Base-by-base conservation (phyloP, 2,113 vertebrate genomes). In the Lates calcarifer region DNA sequence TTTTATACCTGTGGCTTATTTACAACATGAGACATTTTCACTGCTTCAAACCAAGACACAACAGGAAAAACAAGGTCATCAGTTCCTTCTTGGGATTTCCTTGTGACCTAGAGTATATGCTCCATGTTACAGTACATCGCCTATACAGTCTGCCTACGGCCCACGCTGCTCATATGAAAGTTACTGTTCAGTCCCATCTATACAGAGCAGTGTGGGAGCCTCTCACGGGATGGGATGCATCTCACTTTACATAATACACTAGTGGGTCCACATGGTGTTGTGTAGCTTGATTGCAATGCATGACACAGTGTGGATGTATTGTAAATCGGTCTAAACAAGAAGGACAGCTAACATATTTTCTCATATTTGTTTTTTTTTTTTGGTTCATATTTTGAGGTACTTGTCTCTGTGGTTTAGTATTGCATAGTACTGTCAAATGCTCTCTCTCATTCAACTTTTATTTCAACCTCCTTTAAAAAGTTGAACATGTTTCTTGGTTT, bases 61-160 rank as follows among this genome's bases (percentile, higher is more conserved):
- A 24, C 18, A 15, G 26, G 17, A 77, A 71, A 69, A 79, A 84
- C 53, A 82, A 49, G 56, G 31, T 55, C 41, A 74, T 55, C 6
- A 14, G 31, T 31, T 60, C 26, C 31, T 39, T 74, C 58, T 74
- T 0, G 0, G 18, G 63, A 39, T 69, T 57, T 64, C 61, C 61
- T 82, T 79, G 66, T 82, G 71, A 85, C 43, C 31, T 33, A 2
- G 15, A 51, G 33, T 43, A 12, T 24, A 69, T 22, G n/a, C 11
- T 26, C 17, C 2, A 18, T 33, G 12, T 51, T 49, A 29, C 35
- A 41, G 10, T 6, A 29, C 3, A 3, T 43, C 9, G 15, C 33
- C 18, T 41, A n/a, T n/a, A 10, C 0, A 45, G 41, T 45, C 45
- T 31, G 41, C 14, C 26, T 20, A 18, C 56, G 70, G 33, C 29